Conservation (phyloP, 1,140 invertebrate genomes). For the Diorhabda sublineata region DNA sequence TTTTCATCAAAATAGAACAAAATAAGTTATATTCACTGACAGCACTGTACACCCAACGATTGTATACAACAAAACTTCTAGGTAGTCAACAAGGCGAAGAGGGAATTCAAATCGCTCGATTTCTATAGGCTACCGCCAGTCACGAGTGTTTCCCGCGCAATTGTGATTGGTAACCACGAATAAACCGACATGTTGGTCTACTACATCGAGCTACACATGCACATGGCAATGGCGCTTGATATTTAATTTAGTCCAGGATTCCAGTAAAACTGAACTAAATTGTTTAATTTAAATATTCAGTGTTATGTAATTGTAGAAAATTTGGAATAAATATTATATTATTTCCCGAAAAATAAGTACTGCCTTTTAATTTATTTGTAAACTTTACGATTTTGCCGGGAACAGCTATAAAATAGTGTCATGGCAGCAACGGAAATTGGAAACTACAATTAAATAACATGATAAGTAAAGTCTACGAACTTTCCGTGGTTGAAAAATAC, state of each 20-base stretch:
- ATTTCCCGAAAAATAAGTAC: neutral
- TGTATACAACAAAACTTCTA: slow-evolving; percentile 45
- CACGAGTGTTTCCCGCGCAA: slow-evolving; percentile 41
- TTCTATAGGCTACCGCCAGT: slow-evolving; percentile 36
- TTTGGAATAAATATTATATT: neutral
- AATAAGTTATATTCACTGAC: slow-evolving; percentile 42
- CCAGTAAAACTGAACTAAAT: slow-evolving; percentile 5
- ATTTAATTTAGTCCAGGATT: slow-evolving; percentile 36
- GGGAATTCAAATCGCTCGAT: slow-evolving; percentile 45
- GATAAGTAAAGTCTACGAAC: too few relatives aligned
- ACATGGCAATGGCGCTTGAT: slow-evolving; percentile 35
- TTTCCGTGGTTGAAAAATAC: too few relatives aligned
- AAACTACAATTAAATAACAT: neutral
- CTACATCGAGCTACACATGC: slow-evolving; percentile 31
- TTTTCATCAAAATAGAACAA: slow-evolving; percentile 40
- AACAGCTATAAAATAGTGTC: slow-evolving; percentile 27
- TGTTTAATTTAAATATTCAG: too few relatives aligned
- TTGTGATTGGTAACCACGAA: slow-evolving; percentile 36
- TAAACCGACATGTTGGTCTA: slow-evolving; percentile 18
- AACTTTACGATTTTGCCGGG: slow-evolving; percentile 29
- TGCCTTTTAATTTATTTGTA: slow-evolving; percentile 14
- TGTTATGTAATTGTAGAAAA: too few relatives aligned
- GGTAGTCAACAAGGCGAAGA: slow-evolving; percentile 41
- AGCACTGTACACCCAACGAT: slow-evolving; percentile 45
- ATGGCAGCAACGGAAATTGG: slow-evolving; percentile 32